phyloP scores from a whole-genome alignment of 2,797 vertebrate genomes.

The Mastacembelus armatus region DNA sequence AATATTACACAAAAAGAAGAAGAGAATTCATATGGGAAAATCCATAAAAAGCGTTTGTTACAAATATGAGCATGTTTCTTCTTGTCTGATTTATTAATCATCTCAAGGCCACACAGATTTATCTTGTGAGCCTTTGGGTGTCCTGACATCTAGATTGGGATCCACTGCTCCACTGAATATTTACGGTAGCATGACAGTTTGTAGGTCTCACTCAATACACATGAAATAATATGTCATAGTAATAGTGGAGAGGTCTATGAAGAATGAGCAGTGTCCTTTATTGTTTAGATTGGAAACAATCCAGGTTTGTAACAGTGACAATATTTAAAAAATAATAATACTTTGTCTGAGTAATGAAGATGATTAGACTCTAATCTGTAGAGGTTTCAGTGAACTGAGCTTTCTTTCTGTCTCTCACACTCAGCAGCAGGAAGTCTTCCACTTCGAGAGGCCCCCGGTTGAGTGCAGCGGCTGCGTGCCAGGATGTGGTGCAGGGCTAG shows the following conservation, averaged over 20 bases:
- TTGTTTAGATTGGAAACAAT: slow-evolving; percentile 2
- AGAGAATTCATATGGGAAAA: neutral
- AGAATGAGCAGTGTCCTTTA: neutral
- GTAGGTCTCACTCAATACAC: neutral
- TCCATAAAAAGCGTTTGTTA: neutral
- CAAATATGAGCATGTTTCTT: neutral
- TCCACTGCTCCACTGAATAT: neutral
- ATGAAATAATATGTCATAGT: neutral
- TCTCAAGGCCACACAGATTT: neutral
- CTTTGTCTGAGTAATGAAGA: neutral
- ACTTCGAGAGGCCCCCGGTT: slow-evolving; percentile 52
- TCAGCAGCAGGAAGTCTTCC: slow-evolving; percentile 63
- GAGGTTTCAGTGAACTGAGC: slow-evolving; percentile 42
- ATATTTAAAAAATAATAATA: slow-evolving; percentile 3
- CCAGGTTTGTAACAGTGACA: slow-evolving; percentile 4
- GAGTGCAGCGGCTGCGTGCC: slow-evolving; percentile 57
- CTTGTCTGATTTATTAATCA: neutral
- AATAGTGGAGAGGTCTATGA: neutral
- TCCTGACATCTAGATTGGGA: neutral
- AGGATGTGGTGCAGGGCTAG: slow-evolving; percentile 59
- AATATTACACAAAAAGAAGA: neutral
- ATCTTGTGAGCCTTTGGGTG: neutral
- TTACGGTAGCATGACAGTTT: too few relatives aligned
- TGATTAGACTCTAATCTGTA: slow-evolving; percentile 37
- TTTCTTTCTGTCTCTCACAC: slow-evolving; percentile 26